Evolutionary conservation across 1,140 invertebrate genomes (phyloP), one percentile per base, ranked within the genome.

Genomic region (Wasmannia auropunctata): DNA sequence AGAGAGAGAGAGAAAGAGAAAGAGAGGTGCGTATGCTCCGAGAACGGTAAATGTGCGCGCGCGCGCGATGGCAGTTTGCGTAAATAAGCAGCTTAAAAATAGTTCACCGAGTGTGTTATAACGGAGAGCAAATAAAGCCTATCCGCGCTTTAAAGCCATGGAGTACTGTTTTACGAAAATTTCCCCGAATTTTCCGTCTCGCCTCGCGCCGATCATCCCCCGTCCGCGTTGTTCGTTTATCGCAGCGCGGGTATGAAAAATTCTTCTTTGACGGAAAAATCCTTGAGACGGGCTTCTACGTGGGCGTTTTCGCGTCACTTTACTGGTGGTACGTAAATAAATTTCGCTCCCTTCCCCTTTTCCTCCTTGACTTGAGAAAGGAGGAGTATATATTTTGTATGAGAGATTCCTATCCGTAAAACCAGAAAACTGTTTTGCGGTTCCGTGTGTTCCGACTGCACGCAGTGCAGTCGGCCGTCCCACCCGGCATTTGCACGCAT

Each of bases 71-170:
- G 51, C 37, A 83, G 79, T 83, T 83, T 83, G 67, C 79, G 65
- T 83, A 83, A 83, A 74, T 83, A 74, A 83, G 79, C 79, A 83
- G 51, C 25, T 72, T 83, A 83, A 83, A 83, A 83, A 83, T 83
- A 83, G 79, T 83, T 56, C 79, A 46, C 67, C 54, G 79, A 72
- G 51, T 74, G 43, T 69, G 51, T 56, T 67, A 56, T 74, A 22
- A 14, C 79, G 51, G 67, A 60, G 51, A 74, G 51, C 79, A 83
- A 74, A 83, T 83, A 83, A 83, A 83, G 63, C 46, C 63, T 80
- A 77, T 22, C n/a, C 43, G 62, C n/a, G 31, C 25, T 80, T 69
- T 80, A 80, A 80, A 80, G 43, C 69, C 75, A 31, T 69, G 25
- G 28, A 28, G 62, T 51, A 51, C 43, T 46, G 25, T 63, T 34